Percentiles rank a stretch among this genome's conserved stretches.
phyloP scores from a whole-genome alignment of 1,140 invertebrate genomes.

The Nasonia vitripennis region DNA sequence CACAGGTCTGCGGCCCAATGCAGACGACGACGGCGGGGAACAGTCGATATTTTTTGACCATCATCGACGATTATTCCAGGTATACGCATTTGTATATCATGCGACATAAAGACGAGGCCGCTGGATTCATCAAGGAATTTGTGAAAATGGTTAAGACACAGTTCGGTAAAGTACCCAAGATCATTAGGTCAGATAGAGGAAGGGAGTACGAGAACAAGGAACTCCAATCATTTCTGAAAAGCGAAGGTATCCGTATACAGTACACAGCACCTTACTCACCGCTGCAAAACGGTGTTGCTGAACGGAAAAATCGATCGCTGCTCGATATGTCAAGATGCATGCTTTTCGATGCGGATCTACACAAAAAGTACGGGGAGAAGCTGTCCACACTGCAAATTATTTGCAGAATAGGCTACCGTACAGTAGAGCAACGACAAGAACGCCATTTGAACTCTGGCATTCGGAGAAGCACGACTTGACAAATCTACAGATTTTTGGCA shows the following conservation, averaged over 20 bases:
- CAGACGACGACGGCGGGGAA: conserved; percentile 37
- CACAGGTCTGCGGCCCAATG: conserved; percentile 57
- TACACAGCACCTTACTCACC: conserved; percentile 41
- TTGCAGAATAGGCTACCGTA: conserved; percentile 63
- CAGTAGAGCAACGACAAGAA: conserved; percentile 35
- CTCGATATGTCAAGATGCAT: conserved; percentile 64
- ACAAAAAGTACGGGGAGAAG: conserved; percentile 68
- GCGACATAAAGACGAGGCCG: too few relatives aligned
- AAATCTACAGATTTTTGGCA: conserved; percentile 56
- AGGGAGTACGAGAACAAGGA: conserved; percentile 56
- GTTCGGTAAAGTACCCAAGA: conserved; percentile 35
- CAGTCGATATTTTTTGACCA: conserved; percentile 55
- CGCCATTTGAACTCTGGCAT: conserved; percentile 47
- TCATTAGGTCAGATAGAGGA: conserved; percentile 60
- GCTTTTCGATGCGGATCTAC: conserved; percentile 60
- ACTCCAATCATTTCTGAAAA: conserved; percentile 47
- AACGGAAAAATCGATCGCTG: conserved; percentile 55
- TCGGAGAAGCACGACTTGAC: conserved; percentile 37
- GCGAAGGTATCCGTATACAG: conserved; percentile 57
- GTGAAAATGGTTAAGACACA: too few relatives aligned
- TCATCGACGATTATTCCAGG: conserved; percentile 57
- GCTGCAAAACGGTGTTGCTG: conserved; percentile 41
- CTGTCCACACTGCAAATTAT: conserved; percentile 66
- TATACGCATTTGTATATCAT: conserved; percentile 34
- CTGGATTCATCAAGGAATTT: too few relatives aligned